A percentile compares a stretch with the other conserved stretches of the same genome.
phyloP scores from a whole-genome alignment of 2,113 vertebrate genomes.

The Oceanites oceanicus region DNA sequence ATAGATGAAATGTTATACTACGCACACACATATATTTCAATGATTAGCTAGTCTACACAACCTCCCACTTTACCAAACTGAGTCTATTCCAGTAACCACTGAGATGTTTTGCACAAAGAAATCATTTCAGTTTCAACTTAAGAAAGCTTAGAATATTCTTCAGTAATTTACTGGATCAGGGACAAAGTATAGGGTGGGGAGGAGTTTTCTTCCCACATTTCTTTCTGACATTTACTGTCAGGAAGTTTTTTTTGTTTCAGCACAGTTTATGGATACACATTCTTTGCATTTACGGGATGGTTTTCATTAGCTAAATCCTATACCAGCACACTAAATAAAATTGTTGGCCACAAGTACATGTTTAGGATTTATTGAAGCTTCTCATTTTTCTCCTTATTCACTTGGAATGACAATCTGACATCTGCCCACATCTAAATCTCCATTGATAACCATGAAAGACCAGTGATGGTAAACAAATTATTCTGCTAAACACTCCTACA shows the following conservation, averaged over 20 bases:
- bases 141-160: neutral
- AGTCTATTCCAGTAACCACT: neutral
- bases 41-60: neutral
- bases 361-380: neutral
- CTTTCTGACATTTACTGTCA: slow-evolving; percentile 5
- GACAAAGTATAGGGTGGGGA: neutral
- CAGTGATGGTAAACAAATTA: neutral
- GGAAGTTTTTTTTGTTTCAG: neutral
- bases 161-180: neutral
- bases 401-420: neutral
- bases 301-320: slow-evolving; percentile 28
- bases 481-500: neutral
- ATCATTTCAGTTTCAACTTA: neutral
- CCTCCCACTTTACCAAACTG: neutral
- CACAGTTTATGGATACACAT: neutral
- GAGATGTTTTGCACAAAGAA: neutral
- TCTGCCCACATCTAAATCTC: neutral
- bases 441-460: neutral
- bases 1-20: neutral
- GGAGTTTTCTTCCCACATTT: neutral
- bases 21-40: neutral
- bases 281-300: neutral
- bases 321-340: slow-evolving; percentile 8
- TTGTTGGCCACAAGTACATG: neutral
- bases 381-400: neutral